Base-by-base conservation (phyloP, 1,140 invertebrate genomes). In the Ceratina australensis region DNA sequence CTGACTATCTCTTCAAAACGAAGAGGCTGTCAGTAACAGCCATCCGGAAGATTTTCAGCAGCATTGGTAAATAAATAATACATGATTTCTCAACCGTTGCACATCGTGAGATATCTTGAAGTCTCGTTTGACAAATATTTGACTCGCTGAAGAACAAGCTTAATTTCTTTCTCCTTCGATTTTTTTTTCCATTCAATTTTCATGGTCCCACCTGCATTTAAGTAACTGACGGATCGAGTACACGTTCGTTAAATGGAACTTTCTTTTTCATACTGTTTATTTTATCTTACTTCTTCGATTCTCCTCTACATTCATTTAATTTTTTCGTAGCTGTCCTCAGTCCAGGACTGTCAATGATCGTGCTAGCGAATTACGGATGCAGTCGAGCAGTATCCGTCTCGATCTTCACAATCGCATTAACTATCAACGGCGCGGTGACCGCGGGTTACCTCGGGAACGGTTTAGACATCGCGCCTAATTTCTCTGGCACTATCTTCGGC, bases 401-500 rank as follows among this genome's bases (percentile, higher is more conserved):
- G 0, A 95, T 97, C 73, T 96, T 97, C 85, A 97, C 96, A 0
- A 86, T 94, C 8, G 95, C 95, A 0, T 87, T 97, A 1, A 97
- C 97, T 26, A 95, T 97, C 80, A 97, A 96, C 86, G 97, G 97
- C 18, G 95, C 94, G 0, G 96, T 97, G 12, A 97, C 96, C 0
- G 96, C 96, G 49, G 97, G 97, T 5, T 98, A 97, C 90, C 93
- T 98, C 24, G 95, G 97, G 69, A 98, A 98, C 88, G 96, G 96
- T 26, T 92, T 98, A 56, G 97, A 98, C 86, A 97, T 98, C 85
- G 97, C 97, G 3, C 97, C 97, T 7, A 96, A 97, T 85, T 98
- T 96, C 90, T 96, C 97, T 66, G 97, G 97, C 87, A 97, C 96
- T 2, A 96, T 98, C 72, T 98, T 98, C 91, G 97, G 97, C 13